Percentiles rank a stretch among this genome's conserved stretches.
These are phyloP conservation scores for Orthonychiurus folsomi DNA, from an alignment of 2,888 invertebrate genomes.

Conservation along the genomic window DNA sequence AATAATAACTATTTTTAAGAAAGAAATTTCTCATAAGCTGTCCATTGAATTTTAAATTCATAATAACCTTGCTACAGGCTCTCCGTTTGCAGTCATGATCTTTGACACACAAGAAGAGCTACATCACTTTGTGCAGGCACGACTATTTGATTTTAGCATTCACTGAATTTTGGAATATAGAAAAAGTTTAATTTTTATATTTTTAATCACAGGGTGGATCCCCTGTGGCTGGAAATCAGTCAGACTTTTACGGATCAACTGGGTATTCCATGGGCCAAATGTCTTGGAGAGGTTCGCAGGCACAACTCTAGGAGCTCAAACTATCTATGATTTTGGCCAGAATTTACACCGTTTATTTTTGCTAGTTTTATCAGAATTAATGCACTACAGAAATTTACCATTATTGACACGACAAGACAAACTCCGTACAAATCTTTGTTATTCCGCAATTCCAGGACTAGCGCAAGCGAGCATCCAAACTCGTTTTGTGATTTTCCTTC, in stretches of 20 bases:
- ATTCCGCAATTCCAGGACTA: too few species aligned
- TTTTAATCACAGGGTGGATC: constrained; percentile 32
- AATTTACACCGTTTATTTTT: too few species aligned
- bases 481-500: neutral
- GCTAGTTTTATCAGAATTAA: too few species aligned
- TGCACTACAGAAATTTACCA: neutral
- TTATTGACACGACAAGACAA: neutral
- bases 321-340: neutral
- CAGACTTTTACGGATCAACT: constrained; percentile 44
- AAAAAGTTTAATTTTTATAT: constrained; percentile 9
- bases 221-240: constrained; percentile 36
- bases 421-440: neutral
- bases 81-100: constrained; percentile 97
- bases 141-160: neutral
- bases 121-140: constrained; percentile 50
- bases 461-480: too few species aligned
- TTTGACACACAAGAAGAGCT: constrained; percentile 98
- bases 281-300: constrained; percentile 53
- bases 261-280: constrained; percentile 49
- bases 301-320: constrained; percentile 42
- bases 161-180: neutral
- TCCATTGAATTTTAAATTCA: too few species aligned
- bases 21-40: too few species aligned
- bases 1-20: too few species aligned
- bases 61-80: too few species aligned